Conservation (phyloP, 2,797 vertebrate genomes). For the Streptopelia turtur region DNA sequence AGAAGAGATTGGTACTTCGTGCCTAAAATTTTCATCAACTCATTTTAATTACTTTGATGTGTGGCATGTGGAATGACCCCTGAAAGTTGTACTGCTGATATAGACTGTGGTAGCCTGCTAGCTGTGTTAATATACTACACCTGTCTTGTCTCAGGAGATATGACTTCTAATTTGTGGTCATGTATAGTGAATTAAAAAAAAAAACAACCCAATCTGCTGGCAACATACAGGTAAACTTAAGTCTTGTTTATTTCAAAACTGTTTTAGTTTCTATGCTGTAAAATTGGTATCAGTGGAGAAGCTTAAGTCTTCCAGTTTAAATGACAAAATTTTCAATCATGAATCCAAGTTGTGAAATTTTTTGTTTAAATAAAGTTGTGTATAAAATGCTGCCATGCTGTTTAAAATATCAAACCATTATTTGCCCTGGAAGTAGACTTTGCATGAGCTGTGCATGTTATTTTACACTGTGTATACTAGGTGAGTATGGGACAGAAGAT, state of each 20-base stretch:
- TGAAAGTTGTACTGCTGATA: not conserved
- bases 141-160: not conserved
- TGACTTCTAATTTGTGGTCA: not conserved
- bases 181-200: not conserved
- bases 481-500: not conserved
- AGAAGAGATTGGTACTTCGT: not conserved
- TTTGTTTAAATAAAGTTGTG: not conserved
- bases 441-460: not conserved
- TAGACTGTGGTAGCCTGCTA: not conserved
- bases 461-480: not conserved
- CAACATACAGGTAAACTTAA: not conserved
- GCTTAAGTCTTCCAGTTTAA: not conserved
- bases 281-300: not conserved
- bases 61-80: not conserved
- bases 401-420: not conserved
- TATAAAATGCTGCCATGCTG: not conserved
- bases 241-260: not conserved
- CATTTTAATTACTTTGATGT: not conserved
- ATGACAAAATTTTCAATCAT: not conserved
- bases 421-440: not conserved
- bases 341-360: not conserved
- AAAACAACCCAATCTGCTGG: not conserved
- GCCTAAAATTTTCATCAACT: not conserved
- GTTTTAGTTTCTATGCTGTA: not conserved
- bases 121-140: not conserved